Evolutionary conservation across 2,888 invertebrate genomes (phyloP), one percentile per base, ranked within the genome.

Genomic region (Agrypnus murinus): DNA sequence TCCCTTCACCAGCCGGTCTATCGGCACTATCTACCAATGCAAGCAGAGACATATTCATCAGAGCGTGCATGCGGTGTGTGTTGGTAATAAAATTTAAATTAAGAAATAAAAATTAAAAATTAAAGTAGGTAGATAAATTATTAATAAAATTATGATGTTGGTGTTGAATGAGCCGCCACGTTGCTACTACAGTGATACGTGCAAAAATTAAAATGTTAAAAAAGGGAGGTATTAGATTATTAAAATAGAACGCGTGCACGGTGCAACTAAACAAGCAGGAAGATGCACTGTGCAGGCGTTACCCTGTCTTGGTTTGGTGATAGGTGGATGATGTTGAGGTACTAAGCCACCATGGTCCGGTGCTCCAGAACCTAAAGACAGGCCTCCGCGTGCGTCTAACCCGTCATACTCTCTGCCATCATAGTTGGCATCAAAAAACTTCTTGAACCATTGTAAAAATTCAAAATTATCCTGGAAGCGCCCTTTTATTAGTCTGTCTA

Each of bases 391-490:
- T 67, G 95, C 95, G 77, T 94, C 94, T 76, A 94, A 87, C 64
- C 97, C 95, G 85, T 98, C 96, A 87, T 99, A 99, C 79, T 97
- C 97, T 82, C 95, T 92, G 77, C 98, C 98, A 86, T 98, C 97
- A 88, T 98, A 99, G 89, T 99, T 99, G 79, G 99, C 98, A 89
- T 99, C 99, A 87, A 99, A 99, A 89, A 99, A 99, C 87, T 98
- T 98, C 92, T 99, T 99, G 90, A 99, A 99, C 99, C 99, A 99
- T 90, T 99, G 99, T 82, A 99, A 93, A 90, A 99, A 99, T 89
- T 99, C 99, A 91, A 99, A 99, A 90, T 99, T 99, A 89, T 99
- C 99, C 92, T 99, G 99, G 89, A 99, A 99, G 84, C 98, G 93
- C 84, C 97, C 99, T 88, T 99, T 99, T 86, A 99, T 97, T 89